phyloP scores from a whole-genome alignment of 2,113 vertebrate genomes.

The Orthonyx spaldingii region DNA sequence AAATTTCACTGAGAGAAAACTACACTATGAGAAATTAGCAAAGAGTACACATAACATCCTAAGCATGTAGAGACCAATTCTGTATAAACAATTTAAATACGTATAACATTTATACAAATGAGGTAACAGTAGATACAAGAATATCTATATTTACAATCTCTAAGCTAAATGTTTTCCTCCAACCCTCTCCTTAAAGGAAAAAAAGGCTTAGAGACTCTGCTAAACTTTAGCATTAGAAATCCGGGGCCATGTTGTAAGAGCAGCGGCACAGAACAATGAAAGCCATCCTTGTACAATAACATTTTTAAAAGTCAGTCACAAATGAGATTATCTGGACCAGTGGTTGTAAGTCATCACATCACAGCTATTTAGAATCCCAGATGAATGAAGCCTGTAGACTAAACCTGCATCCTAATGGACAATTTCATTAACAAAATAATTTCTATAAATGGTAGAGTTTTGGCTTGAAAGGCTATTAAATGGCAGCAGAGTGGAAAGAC shows the following conservation, averaged over 20 bases:
- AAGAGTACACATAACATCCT: not conserved
- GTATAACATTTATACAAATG: not conserved
- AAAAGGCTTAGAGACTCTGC: not conserved
- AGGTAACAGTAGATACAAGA: not conserved
- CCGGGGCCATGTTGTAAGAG: not conserved
- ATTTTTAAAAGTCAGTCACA: not conserved
- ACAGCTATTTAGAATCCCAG: not conserved
- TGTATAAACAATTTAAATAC: not conserved
- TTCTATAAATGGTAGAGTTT: not conserved
- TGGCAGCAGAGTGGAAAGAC: not conserved
- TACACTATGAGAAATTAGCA: not conserved
- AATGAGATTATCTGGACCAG: not conserved
- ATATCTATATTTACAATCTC: not conserved
- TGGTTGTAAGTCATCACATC: rapidly evolving
- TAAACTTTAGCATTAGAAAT: not conserved
- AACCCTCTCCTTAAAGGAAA: not conserved
- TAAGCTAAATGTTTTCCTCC: not conserved
- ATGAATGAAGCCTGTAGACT: not conserved
- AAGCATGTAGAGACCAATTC: not conserved
- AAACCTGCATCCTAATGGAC: not conserved
- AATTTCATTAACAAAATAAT: not conserved
- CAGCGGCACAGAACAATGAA: not conserved
- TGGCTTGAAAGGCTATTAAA: not conserved
- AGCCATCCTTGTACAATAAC: not conserved
- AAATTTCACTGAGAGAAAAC: not conserved